Percentiles rank a stretch among this genome's conserved stretches.
Evolutionary conservation across 2,888 invertebrate species (phyloP).

Genomic region (Megalurothrips usitatus): DNA sequence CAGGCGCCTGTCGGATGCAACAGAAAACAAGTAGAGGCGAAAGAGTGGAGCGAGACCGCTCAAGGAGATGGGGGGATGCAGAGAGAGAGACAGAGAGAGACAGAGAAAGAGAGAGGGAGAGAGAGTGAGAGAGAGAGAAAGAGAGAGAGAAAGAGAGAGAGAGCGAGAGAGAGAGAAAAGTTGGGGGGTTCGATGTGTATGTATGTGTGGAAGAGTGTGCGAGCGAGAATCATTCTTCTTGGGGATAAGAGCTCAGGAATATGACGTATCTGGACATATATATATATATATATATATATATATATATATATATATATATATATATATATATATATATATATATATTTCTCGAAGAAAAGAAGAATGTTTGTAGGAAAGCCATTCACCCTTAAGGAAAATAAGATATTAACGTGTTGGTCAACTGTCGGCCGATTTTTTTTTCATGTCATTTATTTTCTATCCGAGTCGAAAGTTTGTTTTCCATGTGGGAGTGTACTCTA

Average conservation of each 20-base stretch:
- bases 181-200: no score
- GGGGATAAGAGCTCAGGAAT: constrained; percentile 13
- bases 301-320: no score
- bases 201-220: no score
- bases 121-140: neutral
- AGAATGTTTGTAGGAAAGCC: no score
- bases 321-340: constrained; percentile 14
- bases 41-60: neutral
- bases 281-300: no score
- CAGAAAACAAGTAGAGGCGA: neutral
- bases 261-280: neutral
- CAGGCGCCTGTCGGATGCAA: neutral
- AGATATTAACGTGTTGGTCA: no score
- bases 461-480: no score
- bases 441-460: no score
- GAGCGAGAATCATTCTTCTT: neutral
- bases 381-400: no score
- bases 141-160: neutral
- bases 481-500: no score
- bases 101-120: neutral
- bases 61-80: no score
- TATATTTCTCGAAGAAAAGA: neutral
- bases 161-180: neutral
- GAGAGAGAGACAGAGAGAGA: neutral
- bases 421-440: no score